phyloP scores from a whole-genome alignment of 2,888 invertebrate species.

The Spicauda simplicius region DNA sequence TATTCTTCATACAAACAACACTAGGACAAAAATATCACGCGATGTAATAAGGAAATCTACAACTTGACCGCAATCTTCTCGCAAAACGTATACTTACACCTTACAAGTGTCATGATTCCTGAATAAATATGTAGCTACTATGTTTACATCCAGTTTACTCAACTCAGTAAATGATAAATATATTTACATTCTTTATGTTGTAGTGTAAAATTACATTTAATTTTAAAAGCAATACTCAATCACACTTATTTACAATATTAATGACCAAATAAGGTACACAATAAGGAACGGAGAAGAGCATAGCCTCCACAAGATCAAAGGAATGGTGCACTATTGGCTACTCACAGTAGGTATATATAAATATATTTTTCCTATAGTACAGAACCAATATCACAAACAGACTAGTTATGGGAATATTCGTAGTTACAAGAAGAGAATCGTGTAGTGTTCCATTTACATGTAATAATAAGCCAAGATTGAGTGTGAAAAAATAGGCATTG shows the following conservation, averaged over 20 bases:
- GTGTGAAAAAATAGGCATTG: no score
- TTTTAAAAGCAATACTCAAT: background rate
- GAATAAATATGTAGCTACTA: background rate
- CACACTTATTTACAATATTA: background rate
- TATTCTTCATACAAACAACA: conserved; percentile 20
- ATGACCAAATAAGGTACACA: background rate
- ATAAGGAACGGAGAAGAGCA: background rate
- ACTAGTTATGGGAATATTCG: no score
- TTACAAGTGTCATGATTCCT: background rate
- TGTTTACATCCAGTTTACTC: background rate
- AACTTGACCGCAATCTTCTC: background rate
- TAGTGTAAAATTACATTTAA: background rate
- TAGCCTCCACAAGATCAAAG: background rate
- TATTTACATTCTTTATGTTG: background rate
- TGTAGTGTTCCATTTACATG: background rate
- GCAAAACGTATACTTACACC: conserved; percentile 2
- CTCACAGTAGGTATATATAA: background rate
- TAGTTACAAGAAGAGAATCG: no score
- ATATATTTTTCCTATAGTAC: background rate
- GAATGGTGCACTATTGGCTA: background rate
- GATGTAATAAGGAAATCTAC: conserved; percentile 5
- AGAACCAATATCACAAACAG: no score
- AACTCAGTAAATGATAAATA: background rate
- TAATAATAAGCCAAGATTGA: no score
- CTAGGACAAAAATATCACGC: conserved; percentile 8